These are phyloP conservation scores for Globia sparganii DNA, from an alignment of 2,888 invertebrate genomes.

Conservation along the genomic window DNA sequence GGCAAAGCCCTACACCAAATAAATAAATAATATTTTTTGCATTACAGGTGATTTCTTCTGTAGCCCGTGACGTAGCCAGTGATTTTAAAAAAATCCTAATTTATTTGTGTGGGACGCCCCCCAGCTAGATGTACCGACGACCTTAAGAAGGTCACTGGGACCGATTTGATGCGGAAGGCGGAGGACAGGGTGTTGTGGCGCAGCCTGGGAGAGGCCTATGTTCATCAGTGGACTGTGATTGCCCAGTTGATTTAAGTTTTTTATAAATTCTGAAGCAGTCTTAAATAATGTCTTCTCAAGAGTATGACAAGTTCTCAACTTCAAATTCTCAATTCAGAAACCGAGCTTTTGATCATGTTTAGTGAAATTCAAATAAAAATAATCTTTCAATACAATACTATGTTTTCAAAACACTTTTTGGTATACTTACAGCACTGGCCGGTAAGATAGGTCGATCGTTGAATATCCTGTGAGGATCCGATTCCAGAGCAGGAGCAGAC, in stretches of 20 bases:
- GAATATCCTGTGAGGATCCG: constrained; percentile 75
- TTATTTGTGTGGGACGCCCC: no score
- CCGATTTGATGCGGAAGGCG: background rate
- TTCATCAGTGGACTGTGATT: background rate
- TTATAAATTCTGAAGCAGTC: background rate
- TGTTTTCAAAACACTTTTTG: background rate
- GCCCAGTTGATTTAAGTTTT: background rate
- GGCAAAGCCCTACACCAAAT: no score
- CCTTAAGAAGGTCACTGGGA: no score
- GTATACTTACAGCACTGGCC: constrained; percentile 78
- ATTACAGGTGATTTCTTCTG: no score
- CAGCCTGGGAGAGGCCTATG: no score
- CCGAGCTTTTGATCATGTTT: background rate
- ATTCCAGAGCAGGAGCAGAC: constrained; percentile 70
- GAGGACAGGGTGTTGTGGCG: background rate
- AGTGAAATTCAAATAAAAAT: background rate
- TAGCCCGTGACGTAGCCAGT: no score
- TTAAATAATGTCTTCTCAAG: background rate
- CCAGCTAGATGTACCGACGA: no score
- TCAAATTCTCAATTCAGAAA: background rate
- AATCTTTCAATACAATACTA: background rate
- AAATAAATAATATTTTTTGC: no score
- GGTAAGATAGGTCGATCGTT: constrained; percentile 74
- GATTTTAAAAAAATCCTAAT: no score
- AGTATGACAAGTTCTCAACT: background rate